phyloP scores from a whole-genome alignment of 2,113 vertebrate genomes.

The Saimiri boliviensis region DNA sequence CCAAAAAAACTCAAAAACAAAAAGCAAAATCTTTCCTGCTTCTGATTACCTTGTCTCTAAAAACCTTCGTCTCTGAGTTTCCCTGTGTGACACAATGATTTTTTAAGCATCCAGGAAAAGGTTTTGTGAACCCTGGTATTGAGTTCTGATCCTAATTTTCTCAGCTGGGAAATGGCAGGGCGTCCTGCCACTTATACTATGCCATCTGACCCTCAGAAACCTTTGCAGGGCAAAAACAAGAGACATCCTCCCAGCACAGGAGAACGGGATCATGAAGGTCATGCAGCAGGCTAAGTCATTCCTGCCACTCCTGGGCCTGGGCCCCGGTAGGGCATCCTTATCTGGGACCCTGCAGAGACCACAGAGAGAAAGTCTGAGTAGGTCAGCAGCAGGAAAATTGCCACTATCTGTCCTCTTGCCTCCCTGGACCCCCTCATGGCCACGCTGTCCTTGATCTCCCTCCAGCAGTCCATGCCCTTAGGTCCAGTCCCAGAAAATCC shows the following conservation, averaged over 20 bases:
- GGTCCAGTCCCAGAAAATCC: background rate
- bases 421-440: background rate
- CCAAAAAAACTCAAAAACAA: background rate
- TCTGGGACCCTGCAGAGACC: background rate
- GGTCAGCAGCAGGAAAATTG: background rate
- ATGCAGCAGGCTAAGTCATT: accelerated
- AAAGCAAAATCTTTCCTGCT: background rate
- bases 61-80: background rate
- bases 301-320: background rate
- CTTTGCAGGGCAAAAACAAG: background rate
- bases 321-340: background rate
- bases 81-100: background rate
- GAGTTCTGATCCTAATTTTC: background rate
- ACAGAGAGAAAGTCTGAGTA: background rate
- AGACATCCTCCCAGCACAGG: background rate
- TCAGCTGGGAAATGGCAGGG: background rate
- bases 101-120: constrained; percentile 1
- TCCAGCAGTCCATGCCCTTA: accelerated
- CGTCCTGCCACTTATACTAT: background rate
- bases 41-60: background rate
- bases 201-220: background rate
- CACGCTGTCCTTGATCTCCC: background rate
- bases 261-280: background rate
- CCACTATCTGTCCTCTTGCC: background rate
- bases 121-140: background rate